Evolutionary conservation across 2,888 invertebrate genomes (phyloP).

Genomic region (Monoplex corrugatus): DNA sequence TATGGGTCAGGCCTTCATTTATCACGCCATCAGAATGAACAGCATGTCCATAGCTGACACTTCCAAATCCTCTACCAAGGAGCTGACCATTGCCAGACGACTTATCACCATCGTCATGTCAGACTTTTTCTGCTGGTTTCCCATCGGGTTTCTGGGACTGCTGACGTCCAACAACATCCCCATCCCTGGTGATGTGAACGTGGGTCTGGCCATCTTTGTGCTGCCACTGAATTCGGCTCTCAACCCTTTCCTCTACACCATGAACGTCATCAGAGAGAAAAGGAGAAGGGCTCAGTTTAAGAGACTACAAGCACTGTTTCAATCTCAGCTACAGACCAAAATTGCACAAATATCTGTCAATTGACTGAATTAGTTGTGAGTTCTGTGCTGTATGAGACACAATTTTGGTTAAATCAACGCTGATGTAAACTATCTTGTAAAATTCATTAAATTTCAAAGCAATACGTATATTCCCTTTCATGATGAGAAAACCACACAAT

Average conservation of each 20-base stretch:
- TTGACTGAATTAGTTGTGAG: too few species aligned
- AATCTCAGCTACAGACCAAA: background rate
- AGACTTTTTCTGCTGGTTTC: constrained; percentile 41
- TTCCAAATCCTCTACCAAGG: background rate
- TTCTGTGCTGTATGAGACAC: too few species aligned
- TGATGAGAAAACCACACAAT: too few species aligned
- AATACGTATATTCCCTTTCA: too few species aligned
- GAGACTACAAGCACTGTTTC: constrained; percentile 21
- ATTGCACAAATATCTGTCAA: background rate
- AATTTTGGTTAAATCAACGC: too few species aligned
- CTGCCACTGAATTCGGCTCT: constrained; percentile 37
- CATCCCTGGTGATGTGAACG: constrained; percentile 32
- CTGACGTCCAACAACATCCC: constrained; percentile 8
- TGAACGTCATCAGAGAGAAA: constrained; percentile 25
- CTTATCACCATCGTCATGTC: constrained; percentile 41
- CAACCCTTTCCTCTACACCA: constrained; percentile 41
- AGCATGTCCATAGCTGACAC: constrained; percentile 24
- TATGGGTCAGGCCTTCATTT: constrained; percentile 76
- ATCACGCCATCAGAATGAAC: constrained; percentile 62
- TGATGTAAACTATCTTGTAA: too few species aligned
- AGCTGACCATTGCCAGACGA: constrained; percentile 38
- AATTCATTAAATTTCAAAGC: too few species aligned
- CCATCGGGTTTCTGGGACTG: constrained; percentile 40
- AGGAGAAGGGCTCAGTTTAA: constrained; percentile 17
- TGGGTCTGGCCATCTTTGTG: constrained; percentile 40